Evolutionary conservation across 1,140 invertebrate genomes (phyloP).

Genomic region (Macrostomum lignano): DNA sequence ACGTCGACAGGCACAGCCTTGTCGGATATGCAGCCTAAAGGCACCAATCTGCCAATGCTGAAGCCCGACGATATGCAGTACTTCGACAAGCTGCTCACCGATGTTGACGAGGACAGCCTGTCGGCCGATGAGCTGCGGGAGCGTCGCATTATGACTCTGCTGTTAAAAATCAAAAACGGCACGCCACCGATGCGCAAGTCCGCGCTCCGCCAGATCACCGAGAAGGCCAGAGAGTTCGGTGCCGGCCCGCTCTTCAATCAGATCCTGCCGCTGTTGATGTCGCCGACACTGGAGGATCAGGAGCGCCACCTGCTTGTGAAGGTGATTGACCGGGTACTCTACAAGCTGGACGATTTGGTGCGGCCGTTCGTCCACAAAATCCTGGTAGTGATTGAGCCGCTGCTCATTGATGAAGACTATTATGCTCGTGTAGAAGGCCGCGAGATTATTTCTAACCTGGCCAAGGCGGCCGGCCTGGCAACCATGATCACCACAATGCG

Average conservation of each 20-base stretch:
- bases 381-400: slow-evolving; percentile 86
- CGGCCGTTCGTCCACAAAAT: slow-evolving; percentile 98
- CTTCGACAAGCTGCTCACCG: slow-evolving; percentile 78
- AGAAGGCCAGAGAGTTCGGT: slow-evolving; percentile 87
- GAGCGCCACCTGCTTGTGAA: slow-evolving; percentile 96
- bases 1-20: slow-evolving; percentile 32
- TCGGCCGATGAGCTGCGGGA: slow-evolving; percentile 90
- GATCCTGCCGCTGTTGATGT: slow-evolving; percentile 90
- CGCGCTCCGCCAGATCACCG: slow-evolving; percentile 79
- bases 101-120: slow-evolving; percentile 80
- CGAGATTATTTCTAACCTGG: slow-evolving; percentile 96
- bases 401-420: slow-evolving; percentile 97
- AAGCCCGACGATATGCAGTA: slow-evolving; percentile 99
- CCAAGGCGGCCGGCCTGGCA: slow-evolving; percentile 93
- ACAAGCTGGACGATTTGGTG: slow-evolving; percentile 91
- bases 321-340: slow-evolving; percentile 80
- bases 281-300: slow-evolving; percentile 91
- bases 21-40: slow-evolving; percentile 80
- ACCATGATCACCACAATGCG: slow-evolving; percentile 99
- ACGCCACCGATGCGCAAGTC: slow-evolving; percentile 94
- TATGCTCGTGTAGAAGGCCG: slow-evolving; percentile 93
- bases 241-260: slow-evolving; percentile 94
- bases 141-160: slow-evolving; percentile 87
- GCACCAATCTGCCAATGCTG: slow-evolving; percentile 73
- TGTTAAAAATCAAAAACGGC: slow-evolving; percentile 96